Conservation (phyloP, 2,113 vertebrate species). For the Upupa epops region DNA sequence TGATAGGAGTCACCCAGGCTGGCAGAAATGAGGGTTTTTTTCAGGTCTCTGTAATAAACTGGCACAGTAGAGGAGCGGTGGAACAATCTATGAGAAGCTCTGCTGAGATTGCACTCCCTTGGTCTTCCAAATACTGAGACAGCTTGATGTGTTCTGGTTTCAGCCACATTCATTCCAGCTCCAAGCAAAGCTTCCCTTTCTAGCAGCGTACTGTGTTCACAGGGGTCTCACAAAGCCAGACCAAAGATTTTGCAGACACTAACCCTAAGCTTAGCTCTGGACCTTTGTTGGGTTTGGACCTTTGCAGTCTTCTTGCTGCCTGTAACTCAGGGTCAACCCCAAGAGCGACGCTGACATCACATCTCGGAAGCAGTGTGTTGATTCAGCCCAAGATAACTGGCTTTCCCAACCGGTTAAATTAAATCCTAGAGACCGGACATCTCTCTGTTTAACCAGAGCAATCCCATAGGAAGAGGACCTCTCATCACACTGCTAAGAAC, state of each 20-base stretch:
- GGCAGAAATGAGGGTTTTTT: constrained; percentile 1
- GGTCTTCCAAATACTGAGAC: not conserved
- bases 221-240: not conserved
- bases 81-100: not conserved
- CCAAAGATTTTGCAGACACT: not conserved
- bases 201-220: not conserved
- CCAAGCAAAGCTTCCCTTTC: not conserved
- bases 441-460: not conserved
- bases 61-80: not conserved
- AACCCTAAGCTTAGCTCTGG: not conserved
- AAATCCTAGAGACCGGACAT: not conserved
- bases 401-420: not conserved
- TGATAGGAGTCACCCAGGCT: constrained; percentile 40
- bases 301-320: not conserved
- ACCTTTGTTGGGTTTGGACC: not conserved
- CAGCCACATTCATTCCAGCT: not conserved
- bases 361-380: not conserved
- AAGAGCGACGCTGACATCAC: rapidly evolving
- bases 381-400: not conserved
- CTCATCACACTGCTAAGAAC: not conserved
- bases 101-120: not conserved
- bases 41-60: not conserved
- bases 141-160: not conserved
- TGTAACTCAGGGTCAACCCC: not conserved
- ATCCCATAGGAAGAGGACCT: not conserved